phyloP scores from a whole-genome alignment of 1,140 invertebrate genomes.

The Pectinophora gossypiella region DNA sequence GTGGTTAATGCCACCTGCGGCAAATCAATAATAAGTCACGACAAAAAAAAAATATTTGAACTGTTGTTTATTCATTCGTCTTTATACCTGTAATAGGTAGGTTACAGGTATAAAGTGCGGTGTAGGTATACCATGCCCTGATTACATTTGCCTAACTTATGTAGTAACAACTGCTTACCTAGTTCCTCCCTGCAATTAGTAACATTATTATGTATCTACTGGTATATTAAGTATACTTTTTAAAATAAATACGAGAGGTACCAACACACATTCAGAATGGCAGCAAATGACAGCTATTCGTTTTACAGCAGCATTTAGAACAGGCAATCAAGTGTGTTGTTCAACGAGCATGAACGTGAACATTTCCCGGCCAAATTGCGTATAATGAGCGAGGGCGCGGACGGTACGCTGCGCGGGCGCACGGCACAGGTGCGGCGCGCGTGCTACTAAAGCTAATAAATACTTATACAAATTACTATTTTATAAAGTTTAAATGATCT shows the following conservation, averaged over 20 bases:
- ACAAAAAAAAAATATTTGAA: too few species aligned
- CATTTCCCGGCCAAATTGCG: slow-evolving; percentile 60
- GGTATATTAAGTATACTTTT: too few species aligned
- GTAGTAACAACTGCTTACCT: too few species aligned
- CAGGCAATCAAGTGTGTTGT: slow-evolving; percentile 44
- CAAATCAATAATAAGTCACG: too few species aligned
- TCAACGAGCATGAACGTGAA: slow-evolving; percentile 57
- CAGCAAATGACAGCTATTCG: slow-evolving; percentile 3
- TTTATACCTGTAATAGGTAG: too few species aligned
- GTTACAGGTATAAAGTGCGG: too few species aligned
- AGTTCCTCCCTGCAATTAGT: too few species aligned
- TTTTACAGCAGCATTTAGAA: slow-evolving; percentile 13
- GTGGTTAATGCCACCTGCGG: too few species aligned
- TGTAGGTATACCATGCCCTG: too few species aligned
- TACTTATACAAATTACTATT: background rate
- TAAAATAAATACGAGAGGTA: background rate
- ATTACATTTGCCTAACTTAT: too few species aligned
- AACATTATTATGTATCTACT: too few species aligned
- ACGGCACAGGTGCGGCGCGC: slow-evolving; percentile 56
- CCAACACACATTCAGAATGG: background rate
- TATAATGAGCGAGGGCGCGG: slow-evolving; percentile 54
- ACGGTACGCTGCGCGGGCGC: slow-evolving; percentile 36
- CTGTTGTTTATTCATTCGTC: too few species aligned
- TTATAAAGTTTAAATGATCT: background rate
- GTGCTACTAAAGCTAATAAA: slow-evolving; percentile 22